These are phyloP conservation scores for Isaurus tuberculatus DNA, from an alignment of 92 coral and sea anemone genomes.

Conservation along the genomic window DNA sequence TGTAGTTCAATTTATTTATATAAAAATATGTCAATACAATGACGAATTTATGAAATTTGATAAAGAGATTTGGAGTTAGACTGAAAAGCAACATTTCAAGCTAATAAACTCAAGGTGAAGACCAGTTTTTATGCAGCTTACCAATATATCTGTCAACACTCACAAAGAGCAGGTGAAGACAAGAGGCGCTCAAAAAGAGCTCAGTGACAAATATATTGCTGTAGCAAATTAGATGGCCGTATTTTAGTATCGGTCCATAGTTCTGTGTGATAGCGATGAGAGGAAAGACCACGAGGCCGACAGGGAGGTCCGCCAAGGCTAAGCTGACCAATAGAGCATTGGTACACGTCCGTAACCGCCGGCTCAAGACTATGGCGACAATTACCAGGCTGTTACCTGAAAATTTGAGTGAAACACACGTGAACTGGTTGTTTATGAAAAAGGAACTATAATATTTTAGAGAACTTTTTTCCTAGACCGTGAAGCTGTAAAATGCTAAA, in stretches of 20 bases:
- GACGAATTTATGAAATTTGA: too few species aligned
- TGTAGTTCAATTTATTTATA: too few species aligned
- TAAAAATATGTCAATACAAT: too few species aligned
- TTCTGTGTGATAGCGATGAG: constrained; percentile 75
- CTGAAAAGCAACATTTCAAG: too few species aligned
- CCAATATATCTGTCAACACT: constrained; percentile 86
- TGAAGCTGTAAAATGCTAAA: too few species aligned
- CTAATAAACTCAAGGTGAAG: too few species aligned
- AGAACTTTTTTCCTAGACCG: too few species aligned
- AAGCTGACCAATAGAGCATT: constrained; percentile 78
- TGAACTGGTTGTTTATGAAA: too few species aligned
- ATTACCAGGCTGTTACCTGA: constrained; percentile 80
- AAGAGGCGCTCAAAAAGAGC: constrained; percentile 81
- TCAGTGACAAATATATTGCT: constrained; percentile 73
- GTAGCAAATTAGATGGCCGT: constrained; percentile 74
- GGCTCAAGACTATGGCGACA: constrained; percentile 64
- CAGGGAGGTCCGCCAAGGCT: constrained; percentile 86
- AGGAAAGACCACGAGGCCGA: constrained; percentile 78
- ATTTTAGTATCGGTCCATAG: constrained; percentile 71
- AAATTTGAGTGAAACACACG: background rate
- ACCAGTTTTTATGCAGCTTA: too few species aligned
- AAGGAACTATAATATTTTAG: too few species aligned
- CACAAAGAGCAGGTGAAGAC: constrained; percentile 81
- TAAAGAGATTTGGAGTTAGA: too few species aligned
- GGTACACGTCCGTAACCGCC: constrained; percentile 74